Evolutionary conservation across 2,113 vertebrate species (phyloP), one percentile per base, ranked within the genome.

Genomic region (Falco punctatus): DNA sequence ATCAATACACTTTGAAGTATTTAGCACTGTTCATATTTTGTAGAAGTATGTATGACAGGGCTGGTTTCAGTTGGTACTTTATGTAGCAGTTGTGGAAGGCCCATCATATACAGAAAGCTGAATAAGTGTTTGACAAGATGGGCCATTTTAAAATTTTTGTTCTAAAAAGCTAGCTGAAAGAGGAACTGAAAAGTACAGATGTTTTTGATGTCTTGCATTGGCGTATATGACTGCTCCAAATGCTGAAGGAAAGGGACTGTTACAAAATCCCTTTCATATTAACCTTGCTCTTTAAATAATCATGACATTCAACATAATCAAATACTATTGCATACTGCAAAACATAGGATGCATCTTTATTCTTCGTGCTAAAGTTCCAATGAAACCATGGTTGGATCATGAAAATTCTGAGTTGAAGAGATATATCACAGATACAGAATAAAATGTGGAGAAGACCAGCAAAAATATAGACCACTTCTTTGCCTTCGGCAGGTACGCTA

Each of bases 11-110:
- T 98, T 98, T 96, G 96, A 97, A 95, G 94, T 98, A 97, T 97
- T 98, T 98, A 98, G 75, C 91, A 89, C 95, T 96, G 94, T 96
- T 98, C 88, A 33, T 97, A 96, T 96, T 97, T 98, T 97, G 91
- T 95, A 97, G 88, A 96, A 97, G 65, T 92, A 90, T 92, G 89
- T 96, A 74, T 94, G 92, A 96, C 90, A 96, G 85, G 90, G 59
- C 66, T 96, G 83, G 94, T 96, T 98, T 98, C 94, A 98, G 87
- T 54, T 93, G 95, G 71, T 96, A 95, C 91, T 98, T 97, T 94
- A 94, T 78, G 66, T 67, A 90, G 87, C 40, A 86, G 84, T 92
- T 94, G 64, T 96, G 89, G 88, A 81, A 97, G 97, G 79, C 88
- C 81, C 55, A 97, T 97, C 95, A 88, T 42, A 90, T 5, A 81